phyloP scores from a whole-genome alignment of 1,140 invertebrate species.

The Drosophila varians region DNA sequence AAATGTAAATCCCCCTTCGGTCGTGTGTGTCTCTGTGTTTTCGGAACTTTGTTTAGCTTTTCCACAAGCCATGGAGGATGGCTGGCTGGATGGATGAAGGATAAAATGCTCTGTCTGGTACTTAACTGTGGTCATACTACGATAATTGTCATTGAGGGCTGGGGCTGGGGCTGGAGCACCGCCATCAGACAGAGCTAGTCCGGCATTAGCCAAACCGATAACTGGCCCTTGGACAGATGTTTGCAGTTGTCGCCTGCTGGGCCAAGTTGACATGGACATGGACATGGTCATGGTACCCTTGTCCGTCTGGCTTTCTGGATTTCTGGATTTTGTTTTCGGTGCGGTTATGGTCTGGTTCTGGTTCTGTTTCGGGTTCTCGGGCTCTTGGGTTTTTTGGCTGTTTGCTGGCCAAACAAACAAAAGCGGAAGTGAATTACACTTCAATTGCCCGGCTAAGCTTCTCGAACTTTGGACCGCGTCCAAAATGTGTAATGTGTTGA shows the following conservation, averaged over 20 bases:
- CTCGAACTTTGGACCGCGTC: constrained; percentile 44
- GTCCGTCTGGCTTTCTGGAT: constrained; percentile 11
- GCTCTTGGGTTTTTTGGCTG: not conserved
- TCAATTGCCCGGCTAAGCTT: constrained; percentile 55
- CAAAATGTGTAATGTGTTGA: constrained; percentile 58
- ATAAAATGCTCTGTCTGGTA: constrained; percentile 17
- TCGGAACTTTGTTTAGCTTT: constrained; percentile 47
- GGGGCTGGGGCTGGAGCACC: not conserved
- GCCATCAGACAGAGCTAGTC: constrained; percentile 7
- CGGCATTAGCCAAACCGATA: constrained; percentile 43
- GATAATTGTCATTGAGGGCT: constrained; percentile 69
- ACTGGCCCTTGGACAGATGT: constrained; percentile 39
- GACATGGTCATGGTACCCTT: constrained; percentile 13
- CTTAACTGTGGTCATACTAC: constrained; percentile 44
- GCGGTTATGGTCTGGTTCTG: constrained; percentile 16
- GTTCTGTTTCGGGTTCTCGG: not conserved
- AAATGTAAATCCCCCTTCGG: constrained; percentile 73
- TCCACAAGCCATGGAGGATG: constrained; percentile 20
- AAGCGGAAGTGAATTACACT: constrained; percentile 61
- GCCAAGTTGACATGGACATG: constrained; percentile 39
- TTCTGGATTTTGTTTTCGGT: constrained; percentile 27
- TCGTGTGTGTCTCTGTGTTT: constrained; percentile 25
- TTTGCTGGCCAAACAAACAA: constrained; percentile 33
- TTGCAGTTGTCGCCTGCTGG: constrained; percentile 46
- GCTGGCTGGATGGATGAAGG: not conserved